phyloP scores from a whole-genome alignment of 2,113 vertebrate species.

The Rattus rattus region DNA sequence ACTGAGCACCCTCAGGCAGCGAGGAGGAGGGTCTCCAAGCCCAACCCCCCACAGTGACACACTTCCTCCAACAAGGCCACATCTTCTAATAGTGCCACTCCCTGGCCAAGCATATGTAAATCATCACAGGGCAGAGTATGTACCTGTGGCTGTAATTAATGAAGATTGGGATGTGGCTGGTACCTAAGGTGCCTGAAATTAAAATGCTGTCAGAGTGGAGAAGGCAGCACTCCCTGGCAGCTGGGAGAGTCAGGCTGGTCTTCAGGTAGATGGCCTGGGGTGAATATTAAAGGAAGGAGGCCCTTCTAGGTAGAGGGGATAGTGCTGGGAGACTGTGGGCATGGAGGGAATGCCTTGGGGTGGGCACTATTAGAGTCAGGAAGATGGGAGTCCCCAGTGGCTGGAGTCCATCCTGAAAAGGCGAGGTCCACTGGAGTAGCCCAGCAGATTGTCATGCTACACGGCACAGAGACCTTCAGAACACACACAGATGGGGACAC shows the following conservation, averaged over 20 bases:
- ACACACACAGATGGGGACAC: background rate
- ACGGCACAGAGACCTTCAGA: background rate
- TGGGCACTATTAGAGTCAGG: background rate
- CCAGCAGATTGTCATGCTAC: background rate
- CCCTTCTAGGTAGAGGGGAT: background rate
- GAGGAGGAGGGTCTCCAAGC: too few species aligned
- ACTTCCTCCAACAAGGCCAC: too few species aligned
- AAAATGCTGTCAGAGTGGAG: background rate
- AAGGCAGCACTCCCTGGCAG: background rate
- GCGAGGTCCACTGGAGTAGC: background rate
- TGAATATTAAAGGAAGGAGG: background rate
- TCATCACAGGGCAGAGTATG: background rate
- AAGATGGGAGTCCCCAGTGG: background rate
- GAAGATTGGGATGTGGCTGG: background rate
- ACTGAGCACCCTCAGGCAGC: too few species aligned
- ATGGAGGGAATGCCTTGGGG: background rate
- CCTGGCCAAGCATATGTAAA: too few species aligned
- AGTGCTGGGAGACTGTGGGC: background rate
- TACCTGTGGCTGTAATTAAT: background rate
- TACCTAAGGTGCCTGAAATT: background rate
- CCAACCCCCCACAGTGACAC: too few species aligned
- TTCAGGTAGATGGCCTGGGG: background rate
- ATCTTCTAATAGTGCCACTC: too few species aligned
- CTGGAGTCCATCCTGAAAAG: background rate
- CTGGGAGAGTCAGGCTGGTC: background rate